A percentile compares a stretch with the other conserved stretches of the same genome.
Evolutionary conservation across 2,113 vertebrate species (phyloP).

Genomic region (Quiscalus mexicanus): DNA sequence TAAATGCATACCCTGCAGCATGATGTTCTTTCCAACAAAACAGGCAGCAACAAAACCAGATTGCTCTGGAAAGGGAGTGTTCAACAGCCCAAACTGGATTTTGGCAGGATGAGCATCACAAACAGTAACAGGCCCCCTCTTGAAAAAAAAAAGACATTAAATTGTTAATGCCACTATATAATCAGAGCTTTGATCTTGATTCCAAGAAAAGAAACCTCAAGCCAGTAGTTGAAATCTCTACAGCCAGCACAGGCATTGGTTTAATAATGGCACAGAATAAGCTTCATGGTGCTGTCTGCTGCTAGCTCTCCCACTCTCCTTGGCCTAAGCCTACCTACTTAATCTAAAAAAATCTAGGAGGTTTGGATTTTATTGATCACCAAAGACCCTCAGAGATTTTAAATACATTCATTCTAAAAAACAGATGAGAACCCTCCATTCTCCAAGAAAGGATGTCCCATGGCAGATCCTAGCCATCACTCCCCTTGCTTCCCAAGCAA

Average conservation of each 20-base stretch:
- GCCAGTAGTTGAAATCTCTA: not conserved
- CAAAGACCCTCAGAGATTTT: not conserved
- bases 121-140: not conserved
- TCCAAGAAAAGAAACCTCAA: not conserved
- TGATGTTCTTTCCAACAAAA: constrained; percentile 18
- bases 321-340: not conserved
- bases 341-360: not conserved
- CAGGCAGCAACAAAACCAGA: not conserved
- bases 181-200: constrained; percentile 5
- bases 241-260: not conserved
- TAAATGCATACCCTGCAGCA: not conserved
- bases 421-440: not conserved
- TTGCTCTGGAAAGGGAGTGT: not conserved
- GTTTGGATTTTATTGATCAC: not conserved
- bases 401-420: not conserved
- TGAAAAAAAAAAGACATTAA: not conserved
- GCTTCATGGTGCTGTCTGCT: not conserved
- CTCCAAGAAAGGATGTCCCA: not conserved
- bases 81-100: not conserved
- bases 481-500: not conserved
- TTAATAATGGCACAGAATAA: not conserved
- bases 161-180: not conserved
- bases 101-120: not conserved
- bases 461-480: not conserved
- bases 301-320: not conserved